Base-by-base conservation (phyloP, 2,113 vertebrate species). In the Herpailurus yagouaroundi region DNA sequence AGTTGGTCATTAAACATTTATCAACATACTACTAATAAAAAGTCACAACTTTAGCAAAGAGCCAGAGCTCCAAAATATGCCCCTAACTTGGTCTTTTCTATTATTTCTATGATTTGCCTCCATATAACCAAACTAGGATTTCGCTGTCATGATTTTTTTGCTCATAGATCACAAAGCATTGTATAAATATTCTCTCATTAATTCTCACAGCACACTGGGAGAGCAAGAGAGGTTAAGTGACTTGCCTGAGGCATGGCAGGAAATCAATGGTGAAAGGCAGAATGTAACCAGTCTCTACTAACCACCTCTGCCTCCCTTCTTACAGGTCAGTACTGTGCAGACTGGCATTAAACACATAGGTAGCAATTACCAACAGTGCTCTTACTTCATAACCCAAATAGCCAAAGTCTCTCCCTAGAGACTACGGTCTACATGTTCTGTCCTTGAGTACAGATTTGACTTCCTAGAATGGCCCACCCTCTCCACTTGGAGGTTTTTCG, bases 241-340 rank as follows among this genome's bases (percentile, higher is more conserved):
- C 84, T 88, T 68, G 57, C 64, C 89, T 19, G 57, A 89, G 89
- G 55, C 92, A 95, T 25, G 33, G 77, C 52, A 89, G 41, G 38
- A 97, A 91, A 93, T 95, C 38, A 10, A 9, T 52, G 60, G 60
- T 50, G 7, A 95, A 97, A 95, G 93, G 69, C 64, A 95, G 69
- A 95, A 90, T 50, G 36, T 80, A 92, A 64, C 19, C 31, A 52
- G 45, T 48, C 45, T 63, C n/a, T 64, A 66, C 50, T 41, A 76
- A 92, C 84, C 38, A 91, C n/a, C 31, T 94, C 82, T 48, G 41
- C 73, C 82, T 29, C n/a, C 25, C 64, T n/a, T 81, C 79, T 57
- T 89, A 48, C 29, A 82, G 38, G 63, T 60, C 31, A 16, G 16
- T 81, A 50, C 21, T 27, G 9, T 60, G 41, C 36, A 57, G 48